Conservation (phyloP, 2,888 invertebrate genomes). For the Drosophila acutilabella region DNA sequence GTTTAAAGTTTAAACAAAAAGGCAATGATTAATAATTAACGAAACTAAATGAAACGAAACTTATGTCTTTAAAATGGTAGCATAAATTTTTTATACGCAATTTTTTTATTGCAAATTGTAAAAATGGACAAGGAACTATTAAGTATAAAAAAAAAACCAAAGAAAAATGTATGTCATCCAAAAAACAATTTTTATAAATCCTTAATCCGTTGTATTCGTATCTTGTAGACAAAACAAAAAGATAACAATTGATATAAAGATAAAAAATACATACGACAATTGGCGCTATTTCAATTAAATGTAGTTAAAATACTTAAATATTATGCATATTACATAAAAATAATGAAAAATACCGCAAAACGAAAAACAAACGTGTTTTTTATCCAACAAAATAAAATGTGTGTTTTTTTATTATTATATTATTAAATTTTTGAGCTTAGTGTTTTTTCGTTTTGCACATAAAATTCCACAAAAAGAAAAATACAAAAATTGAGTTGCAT, state of each 20-base stretch:
- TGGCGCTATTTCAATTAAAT: conserved; percentile 77
- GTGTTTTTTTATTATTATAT: conserved; percentile 20
- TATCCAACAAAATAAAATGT: conserved; percentile 14
- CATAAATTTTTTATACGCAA: conserved; percentile 79
- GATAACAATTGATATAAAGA: conserved; percentile 24
- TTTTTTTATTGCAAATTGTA: conserved; percentile 74
- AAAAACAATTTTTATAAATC: conserved; percentile 45
- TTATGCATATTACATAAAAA: conserved; percentile 53
- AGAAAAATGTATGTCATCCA: conserved; percentile 44
- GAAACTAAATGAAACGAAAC: conserved; percentile 53
- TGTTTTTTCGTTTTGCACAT: conserved; percentile 31
- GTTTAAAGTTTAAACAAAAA: conserved; percentile 14
- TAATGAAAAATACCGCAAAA: conserved; percentile 26
- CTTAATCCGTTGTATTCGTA: conserved; percentile 59
- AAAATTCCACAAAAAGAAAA: conserved; percentile 46
- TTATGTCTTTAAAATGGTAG: conserved; percentile 69
- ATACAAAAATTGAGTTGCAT: conserved; percentile 40
- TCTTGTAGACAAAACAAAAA: conserved; percentile 29
- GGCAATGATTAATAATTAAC: conserved; percentile 60
- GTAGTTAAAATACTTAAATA: conserved; percentile 66
- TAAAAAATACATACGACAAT: conserved; percentile 49
- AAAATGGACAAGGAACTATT: conserved; percentile 41
- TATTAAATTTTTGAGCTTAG: conserved; percentile 8
- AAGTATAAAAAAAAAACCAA: conserved; percentile 44
- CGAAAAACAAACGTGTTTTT: conserved; percentile 34